phyloP scores from a whole-genome alignment of 1,140 invertebrate species.

The Microvelia longipes region DNA sequence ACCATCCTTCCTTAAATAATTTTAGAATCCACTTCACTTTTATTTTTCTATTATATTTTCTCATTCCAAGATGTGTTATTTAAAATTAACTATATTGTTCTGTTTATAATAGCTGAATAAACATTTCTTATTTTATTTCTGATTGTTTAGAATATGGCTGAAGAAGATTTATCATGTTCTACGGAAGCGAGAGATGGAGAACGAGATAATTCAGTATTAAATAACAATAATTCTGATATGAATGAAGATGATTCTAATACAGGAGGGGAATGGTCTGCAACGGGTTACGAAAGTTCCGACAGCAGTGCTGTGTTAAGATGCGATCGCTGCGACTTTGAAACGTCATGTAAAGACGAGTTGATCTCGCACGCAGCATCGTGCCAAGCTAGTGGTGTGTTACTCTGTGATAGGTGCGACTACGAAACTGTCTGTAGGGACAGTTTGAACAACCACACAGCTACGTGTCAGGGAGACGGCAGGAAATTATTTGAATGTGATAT shows the following conservation, averaged over 20 bases:
- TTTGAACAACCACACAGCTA: conserved; percentile 41
- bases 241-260: background rate
- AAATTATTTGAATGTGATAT: conserved; percentile 86
- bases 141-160: too few relatives aligned
- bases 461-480: conserved; percentile 41
- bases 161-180: background rate
- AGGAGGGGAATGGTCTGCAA: background rate
- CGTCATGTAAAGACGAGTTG: conserved; percentile 40
- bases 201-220: background rate
- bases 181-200: background rate
- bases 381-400: conserved; percentile 26
- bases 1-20: too few relatives aligned
- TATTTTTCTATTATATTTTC: too few relatives aligned
- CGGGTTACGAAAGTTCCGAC: background rate
- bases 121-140: too few relatives aligned
- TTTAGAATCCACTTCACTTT: too few relatives aligned
- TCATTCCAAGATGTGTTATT: too few relatives aligned
- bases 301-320: conserved; percentile 28
- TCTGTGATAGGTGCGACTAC: conserved; percentile 49
- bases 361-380: conserved; percentile 44
- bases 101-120: too few relatives aligned
- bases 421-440: conserved; percentile 43
- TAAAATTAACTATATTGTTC: too few relatives aligned
- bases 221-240: background rate
- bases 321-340: conserved; percentile 51